A percentile compares a stretch with the other conserved stretches of the same genome.
Evolutionary conservation across 1,140 invertebrate species (phyloP).

Genomic region (Sinella curviseta): DNA sequence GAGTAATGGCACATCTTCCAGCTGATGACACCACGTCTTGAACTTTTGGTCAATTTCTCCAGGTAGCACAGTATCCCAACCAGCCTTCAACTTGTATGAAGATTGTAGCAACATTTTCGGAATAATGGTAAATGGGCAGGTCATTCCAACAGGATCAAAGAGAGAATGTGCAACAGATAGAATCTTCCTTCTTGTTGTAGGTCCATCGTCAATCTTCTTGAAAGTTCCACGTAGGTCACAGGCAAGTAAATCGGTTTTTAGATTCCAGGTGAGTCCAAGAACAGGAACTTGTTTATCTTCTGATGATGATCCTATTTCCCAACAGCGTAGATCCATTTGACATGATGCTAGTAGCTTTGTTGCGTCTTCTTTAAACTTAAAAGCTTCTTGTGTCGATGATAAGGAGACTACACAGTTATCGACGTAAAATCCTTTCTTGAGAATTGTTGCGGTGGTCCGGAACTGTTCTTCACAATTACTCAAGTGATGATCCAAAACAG

Average conservation of each 20-base stretch:
- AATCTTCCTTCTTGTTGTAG: not conserved
- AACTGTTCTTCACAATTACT: not conserved
- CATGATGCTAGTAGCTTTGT: not conserved
- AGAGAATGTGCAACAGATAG: not conserved
- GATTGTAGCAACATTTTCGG: not conserved
- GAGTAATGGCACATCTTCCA: not conserved
- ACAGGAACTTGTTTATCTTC: not conserved
- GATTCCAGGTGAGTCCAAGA: not conserved
- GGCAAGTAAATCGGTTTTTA: not conserved
- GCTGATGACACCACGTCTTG: not conserved
- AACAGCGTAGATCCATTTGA: not conserved
- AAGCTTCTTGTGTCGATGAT: not conserved
- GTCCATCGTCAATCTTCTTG: not conserved
- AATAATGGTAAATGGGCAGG: not conserved
- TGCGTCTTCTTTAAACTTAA: not conserved
- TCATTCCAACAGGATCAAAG: not conserved
- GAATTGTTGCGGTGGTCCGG: not conserved
- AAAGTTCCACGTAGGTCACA: not conserved
- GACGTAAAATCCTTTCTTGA: not conserved
- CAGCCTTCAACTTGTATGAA: not conserved
- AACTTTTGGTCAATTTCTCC: not conserved
- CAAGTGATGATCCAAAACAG: not conserved
- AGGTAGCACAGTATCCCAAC: not conserved
- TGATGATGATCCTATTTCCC: not conserved
- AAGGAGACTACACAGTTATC: not conserved